Base-by-base conservation (phyloP, 2,797 vertebrate genomes). In the Brachyalestes nurse region DNA sequence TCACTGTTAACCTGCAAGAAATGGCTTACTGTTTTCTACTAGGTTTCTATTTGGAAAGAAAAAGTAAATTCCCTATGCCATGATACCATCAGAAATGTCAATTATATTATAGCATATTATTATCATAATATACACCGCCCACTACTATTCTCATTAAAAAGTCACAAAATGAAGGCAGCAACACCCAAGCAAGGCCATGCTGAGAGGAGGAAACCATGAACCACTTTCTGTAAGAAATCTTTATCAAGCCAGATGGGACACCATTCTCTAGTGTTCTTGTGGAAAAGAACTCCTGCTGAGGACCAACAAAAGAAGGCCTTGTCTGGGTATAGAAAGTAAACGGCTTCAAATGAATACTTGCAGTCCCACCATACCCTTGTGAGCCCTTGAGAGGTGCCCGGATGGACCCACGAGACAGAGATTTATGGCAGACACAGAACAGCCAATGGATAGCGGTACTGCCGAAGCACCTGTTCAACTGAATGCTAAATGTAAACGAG, bases 401-500 rank as follows among this genome's bases (percentile, higher is more conserved):
- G 75, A 77, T 71, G 70, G 64, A 83, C 74, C 57, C 67, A 73
- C 45, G 69, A 86, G 80, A 84, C 84, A 81, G 72, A 85, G 82
- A 88, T 84, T 83, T 82, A 85, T 42, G 40, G 82, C 74, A 34
- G 73, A 87, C 80, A 55, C 4, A 67, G 87, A 72, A 87, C 86
- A 79, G 81, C 84, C 51, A 74, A 78, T 81, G 53, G 38, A 78
- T 78, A 86, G 84, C 74, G 70, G 60, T 85, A 87, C 86, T 86
- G 75, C 78, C 4, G 55, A 49, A 83, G 85, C 93, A 94, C 92
- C 93, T 94, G 93, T 93, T 94, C 85, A 62, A 85, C 83, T 81
- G 69, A 2, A 87, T 72, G 80, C 89, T 88, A 89, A 89, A 91
- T 88, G 90, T 90, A 90, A 91, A 89, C 86, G 67, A 82, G 83